Evolutionary conservation across 1,140 invertebrate genomes (phyloP).

Genomic region (Zaprionus camerounensis): DNA sequence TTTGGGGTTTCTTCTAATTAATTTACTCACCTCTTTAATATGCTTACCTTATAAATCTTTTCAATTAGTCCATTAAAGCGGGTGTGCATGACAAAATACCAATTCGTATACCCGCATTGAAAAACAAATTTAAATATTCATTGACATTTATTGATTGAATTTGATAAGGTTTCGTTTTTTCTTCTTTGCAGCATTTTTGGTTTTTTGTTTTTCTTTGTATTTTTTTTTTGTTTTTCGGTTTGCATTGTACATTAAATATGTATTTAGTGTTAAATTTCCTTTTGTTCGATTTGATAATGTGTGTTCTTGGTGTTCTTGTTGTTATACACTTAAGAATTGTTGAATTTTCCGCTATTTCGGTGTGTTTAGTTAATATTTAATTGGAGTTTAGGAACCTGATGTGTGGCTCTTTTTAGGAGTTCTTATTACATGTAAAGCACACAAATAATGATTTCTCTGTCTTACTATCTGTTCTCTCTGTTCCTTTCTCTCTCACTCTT

Average conservation of each 20-base stretch:
- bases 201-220: constrained; percentile 34
- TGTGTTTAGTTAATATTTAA: constrained; percentile 33
- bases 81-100: neutral
- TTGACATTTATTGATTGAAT: constrained; percentile 83
- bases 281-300: constrained; percentile 50
- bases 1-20: neutral
- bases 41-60: neutral
- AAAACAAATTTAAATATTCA: constrained; percentile 58
- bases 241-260: constrained; percentile 67
- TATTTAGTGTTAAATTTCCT: constrained; percentile 44
- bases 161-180: constrained; percentile 69
- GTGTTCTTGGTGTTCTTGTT: constrained; percentile 34
- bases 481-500: constrained; percentile 33
- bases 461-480: constrained; percentile 1
- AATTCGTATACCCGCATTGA: neutral
- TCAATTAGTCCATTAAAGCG: neutral
- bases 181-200: constrained; percentile 27
- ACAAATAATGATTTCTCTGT: constrained; percentile 54
- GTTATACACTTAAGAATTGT: constrained; percentile 46
- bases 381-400: constrained; percentile 71
- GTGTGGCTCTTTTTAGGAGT: constrained; percentile 52
- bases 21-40: neutral
- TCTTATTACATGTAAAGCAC: constrained; percentile 38
- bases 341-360: constrained; percentile 32
- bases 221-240: constrained; percentile 24